These are phyloP conservation scores for Lottia gigantea DNA, from an alignment of 2,888 invertebrate genomes.

Conservation along the genomic window DNA sequence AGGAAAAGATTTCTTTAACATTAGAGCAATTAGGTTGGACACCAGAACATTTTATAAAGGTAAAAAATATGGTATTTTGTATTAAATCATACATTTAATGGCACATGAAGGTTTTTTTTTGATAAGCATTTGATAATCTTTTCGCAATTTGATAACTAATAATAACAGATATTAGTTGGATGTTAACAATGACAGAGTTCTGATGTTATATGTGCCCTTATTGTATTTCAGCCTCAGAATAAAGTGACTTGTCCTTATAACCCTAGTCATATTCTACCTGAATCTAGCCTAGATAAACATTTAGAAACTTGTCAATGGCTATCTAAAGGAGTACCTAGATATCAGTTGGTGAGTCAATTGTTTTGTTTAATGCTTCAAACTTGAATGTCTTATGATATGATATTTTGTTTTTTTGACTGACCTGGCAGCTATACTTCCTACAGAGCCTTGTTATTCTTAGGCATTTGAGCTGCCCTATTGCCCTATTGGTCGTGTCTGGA, in stretches of 20 bases:
- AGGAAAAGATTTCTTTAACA: background rate
- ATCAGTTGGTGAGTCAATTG: slow-evolving; percentile 32
- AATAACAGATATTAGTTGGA: too few species aligned
- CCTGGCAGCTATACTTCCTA: too few species aligned
- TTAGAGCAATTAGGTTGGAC: background rate
- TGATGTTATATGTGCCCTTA: background rate
- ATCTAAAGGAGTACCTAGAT: slow-evolving; percentile 42
- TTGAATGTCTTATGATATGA: background rate
- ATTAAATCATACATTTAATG: too few species aligned
- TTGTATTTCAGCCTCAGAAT: slow-evolving; percentile 31
- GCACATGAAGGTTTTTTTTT: too few species aligned
- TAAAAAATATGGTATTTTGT: background rate
- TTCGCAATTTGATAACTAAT: too few species aligned
- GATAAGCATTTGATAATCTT: too few species aligned
- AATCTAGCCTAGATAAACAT: slow-evolving; percentile 43
- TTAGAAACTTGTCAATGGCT: slow-evolving; percentile 38
- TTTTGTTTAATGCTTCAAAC: too few species aligned
- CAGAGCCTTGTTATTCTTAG: background rate
- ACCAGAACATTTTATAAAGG: slow-evolving; percentile 4
- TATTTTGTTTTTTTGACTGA: too few species aligned
- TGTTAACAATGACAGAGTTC: too few species aligned
- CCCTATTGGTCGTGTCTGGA: background rate
- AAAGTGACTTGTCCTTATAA: slow-evolving; percentile 41
- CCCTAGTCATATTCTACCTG: slow-evolving; percentile 41
- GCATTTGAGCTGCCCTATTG: background rate